Percentiles rank a stretch among this genome's conserved stretches.
Conservation (phyloP, 2,113 vertebrate genomes). For the Physeter macrocephalus region DNA sequence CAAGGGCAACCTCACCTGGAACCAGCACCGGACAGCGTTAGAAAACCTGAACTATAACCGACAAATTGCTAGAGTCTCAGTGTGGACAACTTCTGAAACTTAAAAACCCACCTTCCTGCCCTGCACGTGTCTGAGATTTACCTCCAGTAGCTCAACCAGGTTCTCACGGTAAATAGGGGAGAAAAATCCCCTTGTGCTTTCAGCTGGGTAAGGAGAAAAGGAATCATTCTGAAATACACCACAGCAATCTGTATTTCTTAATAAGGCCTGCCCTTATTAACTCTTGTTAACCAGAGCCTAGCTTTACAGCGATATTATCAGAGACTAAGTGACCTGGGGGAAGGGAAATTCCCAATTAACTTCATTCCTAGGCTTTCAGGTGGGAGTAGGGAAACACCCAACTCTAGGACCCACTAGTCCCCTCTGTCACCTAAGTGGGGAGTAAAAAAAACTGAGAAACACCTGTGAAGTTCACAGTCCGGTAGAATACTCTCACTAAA, state of each 20-base stretch:
- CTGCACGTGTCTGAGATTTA: neutral
- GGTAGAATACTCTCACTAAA: neutral
- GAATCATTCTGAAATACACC: neutral
- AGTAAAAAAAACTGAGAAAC: neutral
- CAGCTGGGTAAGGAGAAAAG: neutral
- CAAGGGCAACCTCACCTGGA: neutral
- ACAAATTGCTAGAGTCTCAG: neutral
- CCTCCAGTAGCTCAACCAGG: neutral
- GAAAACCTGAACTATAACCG: neutral
- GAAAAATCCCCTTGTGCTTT: neutral
- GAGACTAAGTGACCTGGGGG: neutral
- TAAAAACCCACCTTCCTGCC: neutral
- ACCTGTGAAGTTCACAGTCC: neutral
- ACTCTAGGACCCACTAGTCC: neutral
- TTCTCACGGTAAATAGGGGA: neutral
- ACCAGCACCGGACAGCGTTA: neutral
- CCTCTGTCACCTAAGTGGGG: neutral
- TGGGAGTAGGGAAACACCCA: neutral
- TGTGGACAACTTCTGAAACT: neutral
- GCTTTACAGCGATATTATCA: neutral
- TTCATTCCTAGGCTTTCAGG: neutral
- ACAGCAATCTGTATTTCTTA: neutral
- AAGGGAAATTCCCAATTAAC: neutral
- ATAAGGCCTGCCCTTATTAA: neutral
- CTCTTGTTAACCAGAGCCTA: neutral